Evolutionary conservation across 2,797 vertebrate species (phyloP), one percentile per base, ranked within the genome.

Genomic region (Lacerta viridis): DNA sequence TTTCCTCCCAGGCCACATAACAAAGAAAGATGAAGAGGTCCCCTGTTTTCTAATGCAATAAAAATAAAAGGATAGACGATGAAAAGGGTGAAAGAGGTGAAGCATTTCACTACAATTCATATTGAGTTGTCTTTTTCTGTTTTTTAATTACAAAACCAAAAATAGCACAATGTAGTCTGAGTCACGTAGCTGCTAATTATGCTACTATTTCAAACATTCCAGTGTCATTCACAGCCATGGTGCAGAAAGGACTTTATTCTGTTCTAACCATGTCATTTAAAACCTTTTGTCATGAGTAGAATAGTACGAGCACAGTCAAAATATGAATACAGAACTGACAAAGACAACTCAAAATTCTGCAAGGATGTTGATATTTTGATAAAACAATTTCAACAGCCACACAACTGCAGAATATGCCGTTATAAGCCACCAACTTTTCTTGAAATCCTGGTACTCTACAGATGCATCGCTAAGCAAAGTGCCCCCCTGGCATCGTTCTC

Each of bases 141-240:
- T 66, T 33, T 79, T 80, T 55, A 86, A 86, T 76, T 74, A 83
- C 80, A 87, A 77, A 86, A 92, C 91, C 66, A 87, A 89, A 64
- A 93, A 95, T 90, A 95, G 91, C 81, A 89, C n/a, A 90, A 88
- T 89, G 83, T 83, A 1, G 39, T 88, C 80, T 84, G 87, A 92
- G 87, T 90, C 92, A 92, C 72, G 3, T 72, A 95, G 92, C 89
- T 88, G 86, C 66, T 87, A 84, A 90, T 82, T 90, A 88, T 1
- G 89, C 80, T 94, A 93, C 90, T 89, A 92, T 92, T 74, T 91
- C 88, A 89, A 96, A 91, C 85, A 91, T 59, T 85, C 84, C 78
- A 92, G 87, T 87, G 88, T 86, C 88, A 91, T 90, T 94, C 91
- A 71, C 36, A 92, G 90, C 71, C 91, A 90, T 64, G 43, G 71